Evolutionary conservation across 2,888 invertebrate genomes (phyloP).

Genomic region (Ariolimax columbianus): DNA sequence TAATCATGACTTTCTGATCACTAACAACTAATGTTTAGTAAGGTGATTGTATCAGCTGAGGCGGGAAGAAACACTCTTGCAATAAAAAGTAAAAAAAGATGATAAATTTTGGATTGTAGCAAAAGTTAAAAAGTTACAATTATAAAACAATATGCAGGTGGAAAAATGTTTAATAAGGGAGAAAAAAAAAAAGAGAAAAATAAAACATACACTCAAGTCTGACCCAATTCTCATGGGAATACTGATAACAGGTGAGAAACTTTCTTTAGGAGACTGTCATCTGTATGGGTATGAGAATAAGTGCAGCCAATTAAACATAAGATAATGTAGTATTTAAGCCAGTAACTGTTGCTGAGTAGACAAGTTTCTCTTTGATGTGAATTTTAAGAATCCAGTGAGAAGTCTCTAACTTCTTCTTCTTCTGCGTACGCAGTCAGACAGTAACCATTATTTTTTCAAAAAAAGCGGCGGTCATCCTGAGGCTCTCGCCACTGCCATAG

Average conservation of each 20-base stretch:
- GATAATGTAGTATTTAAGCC: background rate
- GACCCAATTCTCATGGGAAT: constrained; percentile 24
- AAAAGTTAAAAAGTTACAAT: constrained; percentile 29
- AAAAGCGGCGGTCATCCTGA: too few species aligned
- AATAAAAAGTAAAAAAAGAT: background rate
- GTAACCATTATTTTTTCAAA: too few species aligned
- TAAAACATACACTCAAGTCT: constrained; percentile 24
- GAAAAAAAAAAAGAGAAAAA: constrained; percentile 42
- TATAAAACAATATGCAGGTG: constrained; percentile 36
- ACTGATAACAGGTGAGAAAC: constrained; percentile 1
- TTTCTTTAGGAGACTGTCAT: constrained; percentile 31
- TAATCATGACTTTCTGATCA: background rate
- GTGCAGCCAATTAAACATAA: constrained; percentile 30
- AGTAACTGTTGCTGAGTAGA: background rate
- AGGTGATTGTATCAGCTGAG: background rate
- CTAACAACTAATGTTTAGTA: background rate
- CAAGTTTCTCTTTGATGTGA: background rate
- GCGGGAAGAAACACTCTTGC: background rate
- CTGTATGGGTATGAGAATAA: constrained; percentile 45
- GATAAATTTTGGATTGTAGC: background rate
- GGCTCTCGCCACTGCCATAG: too few species aligned
- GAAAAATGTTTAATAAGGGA: constrained; percentile 32
- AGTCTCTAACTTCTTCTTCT: too few species aligned
- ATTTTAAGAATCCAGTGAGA: too few species aligned
- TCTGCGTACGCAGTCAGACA: too few species aligned